Base-by-base conservation (phyloP, 2,113 vertebrate genomes). In the Jacana jacana region DNA sequence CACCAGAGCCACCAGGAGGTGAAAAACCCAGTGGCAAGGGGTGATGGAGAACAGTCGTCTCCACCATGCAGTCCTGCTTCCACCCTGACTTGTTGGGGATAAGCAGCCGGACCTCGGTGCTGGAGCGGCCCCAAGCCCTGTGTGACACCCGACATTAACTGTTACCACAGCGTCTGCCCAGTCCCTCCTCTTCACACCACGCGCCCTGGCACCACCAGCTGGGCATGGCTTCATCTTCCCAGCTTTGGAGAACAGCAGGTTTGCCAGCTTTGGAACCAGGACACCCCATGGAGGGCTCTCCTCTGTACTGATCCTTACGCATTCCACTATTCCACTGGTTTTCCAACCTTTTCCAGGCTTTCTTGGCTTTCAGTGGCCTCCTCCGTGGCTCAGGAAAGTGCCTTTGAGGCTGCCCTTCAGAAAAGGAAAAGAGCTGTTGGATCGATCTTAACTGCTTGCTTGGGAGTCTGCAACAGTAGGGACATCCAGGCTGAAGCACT, bases 81-180 rank as follows among this genome's bases (percentile, higher is more conserved):
- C 33, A 1, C 40, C 27, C 5, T 2, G 18, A 18, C 12, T 40
- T 66, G 55, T n/a, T 52, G 3, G 13, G 5, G 12, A 27, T 0
- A 3, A 48, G 3, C 3, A 4, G 37, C 6, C 11, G 0, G 6
- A n/a, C 31, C 24, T 48, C 11, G 1, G 63, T 49, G 71, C 83
- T 44, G 76, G 37, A 35, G 80, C 5, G 22, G 24, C 64, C 30
- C 0, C 16, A 17, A 39, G 19, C n/a, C 23, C 27, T 0, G 3
- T 0, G 11, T 1, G 20, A 9, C 4, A 8, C 0, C 71, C 61
- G 3, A 20, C n/a, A 2, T 13, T 6, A 46, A 4, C 40, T 8
- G 24, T 11, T 61, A 42, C 5, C 54, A 35, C 33, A 44, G 1
- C 8, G 3, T 4, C 39, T 11, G 22, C 57, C 63, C 92, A 77